Base-by-base conservation (phyloP, 2,797 vertebrate genomes). In the Cynopterus sphinx region DNA sequence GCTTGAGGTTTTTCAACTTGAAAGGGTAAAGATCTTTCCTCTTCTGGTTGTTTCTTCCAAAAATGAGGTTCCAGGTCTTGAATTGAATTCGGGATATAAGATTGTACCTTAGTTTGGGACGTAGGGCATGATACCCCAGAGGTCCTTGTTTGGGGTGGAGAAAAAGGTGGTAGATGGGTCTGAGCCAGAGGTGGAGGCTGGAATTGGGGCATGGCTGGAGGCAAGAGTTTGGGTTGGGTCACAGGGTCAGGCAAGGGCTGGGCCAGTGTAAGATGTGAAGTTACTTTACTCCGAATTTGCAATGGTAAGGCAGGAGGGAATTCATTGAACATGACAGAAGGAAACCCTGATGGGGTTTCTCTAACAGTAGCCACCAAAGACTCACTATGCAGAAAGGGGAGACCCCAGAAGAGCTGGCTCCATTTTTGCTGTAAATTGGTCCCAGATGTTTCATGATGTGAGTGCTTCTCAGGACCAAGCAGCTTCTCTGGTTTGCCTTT, bases 361-460 rank as follows among this genome's bases (percentile, higher is more conserved):
- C 31, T 55, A 61, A 22, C 15, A 6, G 39, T 2, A 15, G 49
- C 21, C 41, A 70, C 5, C 57, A 89, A 55, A 4, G 65, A 91
- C 39, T 92, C 57, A 0, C 57, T 90, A 33, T 74, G 75, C 68
- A 86, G 41, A 39, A 39, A 89, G 11, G 79, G 55, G 6, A 63
- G 74, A 26, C 74, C 73, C 28, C 61, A 63, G 15, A 46, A 86
- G 4, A 63, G 10, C 57, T 87, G 88, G 43, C 11, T 70, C 2
- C 11, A 26, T 26, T 19, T 51, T 19, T 6, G 4, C 0, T 71
- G 3, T 24, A 85, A 4, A 5, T 24, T 15, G 9, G 8, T 28
- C 41, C 12, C n/a, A 3, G 16, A 15, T 43, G 1, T 28, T 31
- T 24, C 1, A 2, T 19, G 24, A 2, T 3, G 0, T 0, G 19